Conservation (phyloP, 1,140 invertebrate genomes). For the Drosophila rhopaloa region DNA sequence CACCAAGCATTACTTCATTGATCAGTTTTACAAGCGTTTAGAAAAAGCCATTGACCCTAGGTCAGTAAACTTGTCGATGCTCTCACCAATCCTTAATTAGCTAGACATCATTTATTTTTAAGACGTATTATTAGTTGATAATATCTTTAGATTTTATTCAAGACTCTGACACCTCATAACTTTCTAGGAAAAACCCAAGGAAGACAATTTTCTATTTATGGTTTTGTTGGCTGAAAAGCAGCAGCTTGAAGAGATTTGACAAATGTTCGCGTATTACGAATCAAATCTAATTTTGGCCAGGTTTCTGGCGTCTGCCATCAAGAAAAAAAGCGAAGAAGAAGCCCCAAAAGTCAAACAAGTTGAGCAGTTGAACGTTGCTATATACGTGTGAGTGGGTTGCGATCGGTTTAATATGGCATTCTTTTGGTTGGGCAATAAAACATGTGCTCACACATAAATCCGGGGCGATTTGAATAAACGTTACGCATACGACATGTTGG, state of each 20-base stretch:
- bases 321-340: slow-evolving; percentile 16
- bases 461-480: slow-evolving; percentile 34
- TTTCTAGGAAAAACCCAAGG: slow-evolving; percentile 47
- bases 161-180: slow-evolving; percentile 22
- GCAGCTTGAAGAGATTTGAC: slow-evolving; percentile 43
- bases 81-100: slow-evolving; percentile 25
- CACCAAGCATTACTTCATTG: not conserved
- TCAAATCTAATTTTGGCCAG: slow-evolving; percentile 75
- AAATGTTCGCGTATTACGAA: slow-evolving; percentile 69
- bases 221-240: slow-evolving; percentile 32
- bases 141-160: slow-evolving; percentile 18
- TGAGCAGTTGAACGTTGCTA: slow-evolving; percentile 21
- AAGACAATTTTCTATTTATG: slow-evolving; percentile 46
- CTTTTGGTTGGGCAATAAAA: slow-evolving; percentile 44
- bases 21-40: not conserved
- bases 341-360: slow-evolving; percentile 42
- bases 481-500: slow-evolving; percentile 52
- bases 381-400: slow-evolving; percentile 24
- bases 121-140: slow-evolving; percentile 17
- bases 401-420: slow-evolving; percentile 44
- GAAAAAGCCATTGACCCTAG: slow-evolving; percentile 35
- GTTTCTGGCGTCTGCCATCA: slow-evolving; percentile 47
- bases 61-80: slow-evolving; percentile 23
- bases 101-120: not conserved
- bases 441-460: slow-evolving; percentile 42